Percentiles rank a stretch among this genome's conserved stretches.
Evolutionary conservation across 2,113 vertebrate genomes (phyloP).

Genomic region (Oreochromis aureus): DNA sequence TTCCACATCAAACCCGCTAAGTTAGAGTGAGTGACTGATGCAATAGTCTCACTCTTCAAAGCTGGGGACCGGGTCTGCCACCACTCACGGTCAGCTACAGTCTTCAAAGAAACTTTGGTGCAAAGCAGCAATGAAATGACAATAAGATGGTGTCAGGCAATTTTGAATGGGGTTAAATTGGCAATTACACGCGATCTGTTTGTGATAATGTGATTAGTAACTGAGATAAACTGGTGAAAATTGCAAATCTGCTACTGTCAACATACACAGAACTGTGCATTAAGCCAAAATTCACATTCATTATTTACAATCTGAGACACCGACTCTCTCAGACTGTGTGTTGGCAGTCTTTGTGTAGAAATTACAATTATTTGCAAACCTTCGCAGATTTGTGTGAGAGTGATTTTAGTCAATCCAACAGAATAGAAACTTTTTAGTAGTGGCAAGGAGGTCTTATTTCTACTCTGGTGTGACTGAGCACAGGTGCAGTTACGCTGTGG

Average conservation of each 20-base stretch:
- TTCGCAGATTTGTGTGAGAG: background rate
- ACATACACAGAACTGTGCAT: background rate
- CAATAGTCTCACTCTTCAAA: background rate
- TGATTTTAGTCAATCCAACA: background rate
- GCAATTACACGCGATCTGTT: background rate
- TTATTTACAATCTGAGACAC: background rate
- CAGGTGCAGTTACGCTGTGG: background rate
- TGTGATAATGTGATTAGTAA: background rate
- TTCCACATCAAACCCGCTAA: background rate
- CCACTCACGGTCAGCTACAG: background rate
- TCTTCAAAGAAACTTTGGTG: background rate
- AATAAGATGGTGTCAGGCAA: background rate
- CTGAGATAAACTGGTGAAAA: background rate
- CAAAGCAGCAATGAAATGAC: background rate
- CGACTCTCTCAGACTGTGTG: background rate
- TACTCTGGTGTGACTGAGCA: background rate
- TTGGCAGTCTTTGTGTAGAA: background rate
- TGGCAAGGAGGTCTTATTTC: background rate
- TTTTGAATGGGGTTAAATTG: background rate
- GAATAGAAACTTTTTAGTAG: background rate
- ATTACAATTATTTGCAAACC: background rate
- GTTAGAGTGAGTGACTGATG: background rate
- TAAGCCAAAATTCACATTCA: background rate
- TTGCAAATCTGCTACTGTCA: background rate
- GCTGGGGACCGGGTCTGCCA: background rate